Base-by-base conservation (phyloP, 2,113 vertebrate genomes). In the Suncus etruscus region DNA sequence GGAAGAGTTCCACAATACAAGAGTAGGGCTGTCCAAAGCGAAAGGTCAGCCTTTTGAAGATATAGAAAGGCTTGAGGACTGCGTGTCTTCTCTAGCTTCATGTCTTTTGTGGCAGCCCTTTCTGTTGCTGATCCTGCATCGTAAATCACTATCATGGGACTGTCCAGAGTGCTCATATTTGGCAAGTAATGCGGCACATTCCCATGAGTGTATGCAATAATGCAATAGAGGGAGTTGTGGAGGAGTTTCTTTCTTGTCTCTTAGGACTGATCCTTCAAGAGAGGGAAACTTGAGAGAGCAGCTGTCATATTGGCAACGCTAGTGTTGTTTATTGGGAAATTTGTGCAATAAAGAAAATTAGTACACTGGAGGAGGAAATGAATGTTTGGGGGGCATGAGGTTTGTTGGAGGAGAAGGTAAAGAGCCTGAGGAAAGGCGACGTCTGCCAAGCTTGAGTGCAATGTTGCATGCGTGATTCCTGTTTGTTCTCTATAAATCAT, bases 371-470 rank as follows among this genome's bases (percentile, higher is more conserved):
- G 54, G 78, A 58, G 18, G 18, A 61, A 61, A 22, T 22, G n/a
- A n/a, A 15, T 14, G 2, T 61, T 14, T 58, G 61, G 63, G 48
- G 14, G 47, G 14, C 73, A 51, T 5, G 48, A 31, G 11, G 31
- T 31, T 0, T 3, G 16, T 16, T 9, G 24, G 29, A 68, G 31
- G 25, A 24, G 20, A 11, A 32, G 32, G 14, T 11, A 4, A 54
- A 32, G 74, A 61, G 25, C 48, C 25, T 16, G 14, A 51, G 70
- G 70, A 4, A 6, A 10, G 24, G 3, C 0, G 4, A 0, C 3
- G 15, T 16, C 3, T 39, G 39, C 39, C 11, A 6, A 25, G 39
- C 63, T 31, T 47, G n/a, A 25, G 50, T 29, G 50, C 11, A 14
- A 39, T 7, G 18, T 20, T 66, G 25, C 10, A 7, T 45, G 29